Percentiles rank a stretch among this genome's conserved stretches.
Evolutionary conservation across 2,888 invertebrate genomes (phyloP).

Genomic region (Scelioninae gen. 1): DNA sequence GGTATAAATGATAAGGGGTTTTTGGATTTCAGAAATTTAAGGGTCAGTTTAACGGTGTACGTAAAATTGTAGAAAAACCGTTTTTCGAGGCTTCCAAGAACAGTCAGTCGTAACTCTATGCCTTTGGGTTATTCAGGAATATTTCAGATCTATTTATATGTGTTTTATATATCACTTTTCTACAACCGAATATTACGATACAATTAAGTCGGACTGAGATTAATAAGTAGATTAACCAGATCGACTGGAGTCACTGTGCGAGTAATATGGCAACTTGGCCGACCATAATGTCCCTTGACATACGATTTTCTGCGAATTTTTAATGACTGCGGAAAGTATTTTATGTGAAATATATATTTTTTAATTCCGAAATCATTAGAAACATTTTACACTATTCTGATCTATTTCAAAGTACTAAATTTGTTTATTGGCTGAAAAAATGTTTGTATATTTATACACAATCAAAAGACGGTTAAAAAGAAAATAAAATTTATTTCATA

Average conservation of each 20-base stretch:
- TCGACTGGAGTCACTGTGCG: slow-evolving; percentile 48
- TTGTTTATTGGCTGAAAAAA: neutral
- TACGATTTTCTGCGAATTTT: slow-evolving; percentile 14
- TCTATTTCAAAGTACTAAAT: neutral
- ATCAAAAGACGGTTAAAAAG: neutral
- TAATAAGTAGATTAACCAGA: slow-evolving; percentile 66
- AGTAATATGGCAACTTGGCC: slow-evolving; percentile 39
- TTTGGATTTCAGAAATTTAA: slow-evolving; percentile 43
- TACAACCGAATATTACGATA: slow-evolving; percentile 61
- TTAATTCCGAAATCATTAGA: too few species aligned
- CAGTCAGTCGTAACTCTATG: slow-evolving; percentile 67
- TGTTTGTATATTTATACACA: neutral
- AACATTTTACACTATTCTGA: neutral
- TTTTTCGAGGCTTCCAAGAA: slow-evolving; percentile 69
- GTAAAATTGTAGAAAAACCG: slow-evolving; percentile 51
- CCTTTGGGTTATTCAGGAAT: slow-evolving; percentile 71
- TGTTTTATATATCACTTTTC: slow-evolving; percentile 70
- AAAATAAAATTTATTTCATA: slow-evolving; percentile 23
- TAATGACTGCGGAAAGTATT: slow-evolving; percentile 28
- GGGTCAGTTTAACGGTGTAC: slow-evolving; percentile 41
- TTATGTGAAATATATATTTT: slow-evolving; percentile 32
- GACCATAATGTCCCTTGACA: slow-evolving; percentile 26
- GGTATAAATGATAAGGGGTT: slow-evolving; percentile 40
- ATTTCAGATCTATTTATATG: slow-evolving; percentile 64
- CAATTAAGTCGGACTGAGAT: slow-evolving; percentile 64